phyloP scores from a whole-genome alignment of 1,140 invertebrate genomes.

The Kradibia gibbosae region DNA sequence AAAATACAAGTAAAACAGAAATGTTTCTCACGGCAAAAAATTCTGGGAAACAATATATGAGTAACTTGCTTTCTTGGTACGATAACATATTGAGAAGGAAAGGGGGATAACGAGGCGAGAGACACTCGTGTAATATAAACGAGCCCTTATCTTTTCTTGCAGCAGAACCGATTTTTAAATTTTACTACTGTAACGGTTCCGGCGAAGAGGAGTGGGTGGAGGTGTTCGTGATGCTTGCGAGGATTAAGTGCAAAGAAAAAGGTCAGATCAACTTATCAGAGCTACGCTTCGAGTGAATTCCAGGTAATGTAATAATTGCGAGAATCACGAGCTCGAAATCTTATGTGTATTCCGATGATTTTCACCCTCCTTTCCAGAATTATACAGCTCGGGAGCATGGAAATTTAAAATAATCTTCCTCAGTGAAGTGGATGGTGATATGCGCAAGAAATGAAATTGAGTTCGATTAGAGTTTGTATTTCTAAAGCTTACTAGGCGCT shows the following conservation, averaged over 20 bases:
- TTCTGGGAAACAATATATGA: constrained; percentile 9
- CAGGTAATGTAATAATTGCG: neutral
- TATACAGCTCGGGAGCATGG: neutral
- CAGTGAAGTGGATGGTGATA: neutral
- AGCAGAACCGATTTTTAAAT: constrained; percentile 40
- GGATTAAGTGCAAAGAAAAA: neutral
- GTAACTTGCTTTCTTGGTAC: neutral
- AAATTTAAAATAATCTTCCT: neutral
- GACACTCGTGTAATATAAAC: neutral
- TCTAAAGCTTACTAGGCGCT: no score
- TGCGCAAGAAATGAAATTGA: no score
- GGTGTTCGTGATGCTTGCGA: neutral
- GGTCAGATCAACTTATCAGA: neutral
- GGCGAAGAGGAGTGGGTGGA: neutral
- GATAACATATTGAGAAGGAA: neutral
- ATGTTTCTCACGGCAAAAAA: constrained; percentile 9
- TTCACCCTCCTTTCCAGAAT: neutral
- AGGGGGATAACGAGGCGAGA: neutral
- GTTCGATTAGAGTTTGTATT: no score
- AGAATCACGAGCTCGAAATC: neutral
- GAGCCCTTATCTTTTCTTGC: constrained; percentile 16
- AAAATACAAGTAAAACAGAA: constrained; percentile 3
- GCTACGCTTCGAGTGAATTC: neutral
- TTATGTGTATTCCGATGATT: neutral
- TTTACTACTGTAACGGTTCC: constrained; percentile 5